Evolutionary conservation across 1,140 invertebrate genomes (phyloP), one percentile per base, ranked within the genome.

Genomic region (Paracyclopina nana): DNA sequence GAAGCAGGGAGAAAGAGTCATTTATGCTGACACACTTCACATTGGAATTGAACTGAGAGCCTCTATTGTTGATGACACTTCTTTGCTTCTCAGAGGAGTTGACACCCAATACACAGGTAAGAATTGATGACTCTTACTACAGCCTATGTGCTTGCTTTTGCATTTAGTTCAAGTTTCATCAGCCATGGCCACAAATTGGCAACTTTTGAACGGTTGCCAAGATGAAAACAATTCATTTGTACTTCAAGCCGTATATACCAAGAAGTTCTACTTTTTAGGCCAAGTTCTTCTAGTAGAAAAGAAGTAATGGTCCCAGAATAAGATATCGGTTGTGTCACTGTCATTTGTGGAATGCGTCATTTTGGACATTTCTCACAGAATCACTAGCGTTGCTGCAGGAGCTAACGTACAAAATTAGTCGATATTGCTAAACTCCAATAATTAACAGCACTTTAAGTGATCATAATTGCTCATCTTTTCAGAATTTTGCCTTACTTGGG

Each of bases 21-120:
- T 48, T 29, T 28, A 28, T 26, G 45, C 30, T 12, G 45, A 28
- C 14, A 26, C 27, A 16, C 27, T 48, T 9, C 27, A 48, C 12
- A 27, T 48, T 29, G 25, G 45, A 48, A 28, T 26, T 24, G 45
- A 48, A 28, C 45, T 48, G n/a, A 24, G 45, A 11, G 30, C 12
- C 25, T 48, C 45, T 28, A 28, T 48, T 11, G 25, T 48, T 26
- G 45, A 30, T 11, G 25, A 27, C 16, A 30, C 45, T 9, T 48
- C 45, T 12, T 28, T 48, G 6, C 22, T 26, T 14, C 27, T 48
- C 27, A 27, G 30, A 27, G 45, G 20, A 14, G 29, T 22, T 16
- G 45, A 48, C 28, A 48, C 45, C 12, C n/a, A 18, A 12, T 44
- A 44, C 24, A n/a, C 42, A 44, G 25, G 25, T 45, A 45, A 6